Percentiles rank a stretch among this genome's conserved stretches.
phyloP scores from a whole-genome alignment of 2,888 invertebrate genomes.

The Lordiphosa andalusiaca region DNA sequence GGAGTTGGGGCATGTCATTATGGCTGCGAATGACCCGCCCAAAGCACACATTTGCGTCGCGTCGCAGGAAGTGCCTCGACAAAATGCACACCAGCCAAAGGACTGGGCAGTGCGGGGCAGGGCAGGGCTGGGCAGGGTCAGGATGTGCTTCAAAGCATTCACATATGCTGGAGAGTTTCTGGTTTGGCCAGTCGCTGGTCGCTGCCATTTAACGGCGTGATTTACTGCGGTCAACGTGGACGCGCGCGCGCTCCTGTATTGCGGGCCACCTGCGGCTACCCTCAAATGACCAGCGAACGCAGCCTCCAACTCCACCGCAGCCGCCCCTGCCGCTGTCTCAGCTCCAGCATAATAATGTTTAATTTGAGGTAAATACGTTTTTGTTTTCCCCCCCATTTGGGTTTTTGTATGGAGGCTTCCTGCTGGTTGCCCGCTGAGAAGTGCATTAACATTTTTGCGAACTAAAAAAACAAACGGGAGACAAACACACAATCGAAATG shows the following conservation, averaged over 20 bases:
- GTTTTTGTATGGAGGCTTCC: conserved; percentile 8
- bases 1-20: conserved; percentile 60
- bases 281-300: conserved; percentile 68
- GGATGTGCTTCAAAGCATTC: conserved; percentile 57
- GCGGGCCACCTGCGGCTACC: conserved; percentile 67
- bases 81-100: conserved; percentile 56
- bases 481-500: conserved; percentile 1
- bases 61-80: conserved; percentile 75
- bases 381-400: conserved; percentile 48
- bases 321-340: conserved; percentile 3
- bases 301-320: conserved; percentile 11
- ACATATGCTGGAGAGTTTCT: conserved; percentile 29
- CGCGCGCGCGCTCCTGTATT: conserved; percentile 9
- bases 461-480: neutral
- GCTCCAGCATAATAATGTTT: conserved; percentile 78
- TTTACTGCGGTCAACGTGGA: conserved; percentile 76
- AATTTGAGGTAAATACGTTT: conserved; percentile 79
- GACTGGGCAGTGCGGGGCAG: conserved; percentile 2
- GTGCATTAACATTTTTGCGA: conserved; percentile 55
- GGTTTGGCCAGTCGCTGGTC: conserved; percentile 39
- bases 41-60: conserved; percentile 73
- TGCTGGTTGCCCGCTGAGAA: conserved; percentile 34
- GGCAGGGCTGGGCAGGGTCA: conserved; percentile 5
- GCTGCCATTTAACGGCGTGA: conserved; percentile 74
- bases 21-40: conserved; percentile 71